Percentiles rank a stretch among this genome's conserved stretches.
phyloP scores from a whole-genome alignment of 2,888 invertebrate genomes.

The Argynnis bischoffii region DNA sequence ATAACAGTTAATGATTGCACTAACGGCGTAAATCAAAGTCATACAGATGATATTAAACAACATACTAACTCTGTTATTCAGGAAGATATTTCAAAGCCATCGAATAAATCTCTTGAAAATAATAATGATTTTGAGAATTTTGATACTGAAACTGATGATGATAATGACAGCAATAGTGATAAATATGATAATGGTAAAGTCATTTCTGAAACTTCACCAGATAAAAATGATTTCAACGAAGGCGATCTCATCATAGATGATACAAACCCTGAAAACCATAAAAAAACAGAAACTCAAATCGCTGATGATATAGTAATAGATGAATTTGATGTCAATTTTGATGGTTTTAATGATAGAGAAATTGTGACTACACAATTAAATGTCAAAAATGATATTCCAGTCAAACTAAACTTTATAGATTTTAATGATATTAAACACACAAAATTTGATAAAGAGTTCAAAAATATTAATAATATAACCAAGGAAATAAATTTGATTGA shows the following conservation, averaged over 20 bases:
- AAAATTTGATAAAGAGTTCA: background rate
- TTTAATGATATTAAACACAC: background rate
- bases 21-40: background rate
- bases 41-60: background rate
- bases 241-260: background rate
- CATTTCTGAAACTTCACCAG: background rate
- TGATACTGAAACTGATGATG: background rate
- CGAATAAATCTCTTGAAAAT: background rate
- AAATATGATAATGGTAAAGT: background rate
- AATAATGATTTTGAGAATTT: background rate
- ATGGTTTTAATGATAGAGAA: background rate
- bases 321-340: background rate
- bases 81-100: background rate
- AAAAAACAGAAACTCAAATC: background rate
- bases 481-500: conserved; percentile 9
- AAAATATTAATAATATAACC: background rate
- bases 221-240: background rate
- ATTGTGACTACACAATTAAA: background rate
- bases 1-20: conserved; percentile 24
- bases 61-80: background rate
- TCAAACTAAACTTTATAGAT: background rate
- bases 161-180: background rate
- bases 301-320: background rate
- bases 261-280: background rate
- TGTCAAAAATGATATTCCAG: background rate